A percentile compares a stretch with the other conserved stretches of the same genome.
These are phyloP conservation scores for Rotaria socialis DNA, from an alignment of 2,888 invertebrate genomes.

Conservation along the genomic window DNA sequence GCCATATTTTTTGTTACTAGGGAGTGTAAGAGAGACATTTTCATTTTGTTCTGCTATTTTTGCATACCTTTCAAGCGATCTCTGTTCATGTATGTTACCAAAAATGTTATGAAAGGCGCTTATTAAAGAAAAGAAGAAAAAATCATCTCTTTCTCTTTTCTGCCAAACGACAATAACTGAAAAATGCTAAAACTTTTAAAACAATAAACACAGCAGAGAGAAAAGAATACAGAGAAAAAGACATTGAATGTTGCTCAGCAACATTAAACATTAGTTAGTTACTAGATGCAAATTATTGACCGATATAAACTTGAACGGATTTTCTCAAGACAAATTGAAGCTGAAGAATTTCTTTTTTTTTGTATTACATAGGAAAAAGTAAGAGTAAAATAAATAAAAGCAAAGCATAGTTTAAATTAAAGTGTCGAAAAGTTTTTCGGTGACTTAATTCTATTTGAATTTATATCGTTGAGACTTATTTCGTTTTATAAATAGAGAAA, in stretches of 20 bases:
- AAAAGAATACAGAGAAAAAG: neutral
- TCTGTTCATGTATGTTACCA: neutral
- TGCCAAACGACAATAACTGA: neutral
- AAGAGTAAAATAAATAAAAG: neutral
- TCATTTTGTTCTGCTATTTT: neutral
- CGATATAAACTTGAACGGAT: neutral
- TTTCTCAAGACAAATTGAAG: neutral
- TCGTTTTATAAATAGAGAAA: no score
- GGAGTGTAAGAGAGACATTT: neutral
- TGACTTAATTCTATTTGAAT: no score
- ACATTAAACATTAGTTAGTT: neutral
- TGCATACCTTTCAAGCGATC: neutral
- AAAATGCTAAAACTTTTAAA: neutral
- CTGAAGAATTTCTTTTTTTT: neutral
- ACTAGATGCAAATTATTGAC: neutral
- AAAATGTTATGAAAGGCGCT: neutral
- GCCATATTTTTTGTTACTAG: neutral
- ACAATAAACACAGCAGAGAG: neutral
- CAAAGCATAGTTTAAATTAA: neutral
- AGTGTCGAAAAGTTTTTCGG: neutral
- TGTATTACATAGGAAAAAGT: neutral
- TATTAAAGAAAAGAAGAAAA: neutral
- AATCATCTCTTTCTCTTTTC: neutral
- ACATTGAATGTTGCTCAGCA: neutral
- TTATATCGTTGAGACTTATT: no score